phyloP scores from a whole-genome alignment of 2,888 invertebrate genomes.

The Diplolepis rosae region DNA sequence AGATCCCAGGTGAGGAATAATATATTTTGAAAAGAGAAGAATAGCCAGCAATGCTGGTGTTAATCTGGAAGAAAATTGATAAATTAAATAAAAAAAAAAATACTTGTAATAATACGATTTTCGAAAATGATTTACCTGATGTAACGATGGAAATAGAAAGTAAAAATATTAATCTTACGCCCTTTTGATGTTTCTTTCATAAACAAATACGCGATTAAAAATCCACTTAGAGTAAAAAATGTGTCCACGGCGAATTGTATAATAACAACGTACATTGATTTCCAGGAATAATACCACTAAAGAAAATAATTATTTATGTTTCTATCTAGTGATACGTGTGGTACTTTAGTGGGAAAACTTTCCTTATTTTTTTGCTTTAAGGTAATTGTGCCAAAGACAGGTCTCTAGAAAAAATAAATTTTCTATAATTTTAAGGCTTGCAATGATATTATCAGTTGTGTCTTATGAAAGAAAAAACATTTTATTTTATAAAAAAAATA shows the following conservation, averaged over 20 bases:
- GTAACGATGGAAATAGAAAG: constrained; percentile 73
- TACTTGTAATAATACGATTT: background rate
- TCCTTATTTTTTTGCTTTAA: too few species aligned
- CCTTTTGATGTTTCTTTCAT: constrained; percentile 67
- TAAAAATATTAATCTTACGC: constrained; percentile 66
- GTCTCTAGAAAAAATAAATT: too few species aligned
- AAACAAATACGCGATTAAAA: constrained; percentile 70
- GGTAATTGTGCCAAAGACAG: too few species aligned
- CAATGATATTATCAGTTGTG: too few species aligned
- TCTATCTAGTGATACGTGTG: too few species aligned
- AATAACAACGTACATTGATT: constrained; percentile 70
- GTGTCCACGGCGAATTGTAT: constrained; percentile 74
- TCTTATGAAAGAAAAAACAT: too few species aligned
- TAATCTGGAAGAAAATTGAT: constrained; percentile 67
- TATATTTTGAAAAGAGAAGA: constrained; percentile 58
- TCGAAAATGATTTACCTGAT: constrained; percentile 64
- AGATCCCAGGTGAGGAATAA: constrained; percentile 73
- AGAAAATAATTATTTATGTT: background rate
- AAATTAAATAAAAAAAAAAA: too few species aligned
- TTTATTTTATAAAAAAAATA: too few species aligned
- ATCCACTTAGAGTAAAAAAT: constrained; percentile 73
- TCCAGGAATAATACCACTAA: constrained; percentile 69
- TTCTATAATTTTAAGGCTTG: too few species aligned
- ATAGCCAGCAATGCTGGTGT: constrained; percentile 77
- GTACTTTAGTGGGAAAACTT: too few species aligned